Conservation (phyloP, 2,113 vertebrate species). For the Brienomyrus longianalis region DNA sequence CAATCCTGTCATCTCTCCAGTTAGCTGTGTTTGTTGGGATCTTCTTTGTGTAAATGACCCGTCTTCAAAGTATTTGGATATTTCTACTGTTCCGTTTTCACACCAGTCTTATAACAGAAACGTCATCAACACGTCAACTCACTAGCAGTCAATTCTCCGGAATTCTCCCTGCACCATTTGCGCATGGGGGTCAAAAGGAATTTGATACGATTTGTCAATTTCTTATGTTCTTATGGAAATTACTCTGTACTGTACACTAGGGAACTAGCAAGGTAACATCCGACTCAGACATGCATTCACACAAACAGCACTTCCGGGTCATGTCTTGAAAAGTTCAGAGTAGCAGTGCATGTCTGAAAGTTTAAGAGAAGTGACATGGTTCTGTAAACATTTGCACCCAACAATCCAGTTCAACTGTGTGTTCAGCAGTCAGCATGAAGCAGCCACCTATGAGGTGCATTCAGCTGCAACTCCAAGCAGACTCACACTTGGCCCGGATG, state of each 20-base stretch:
- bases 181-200: background rate
- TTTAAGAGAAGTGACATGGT: background rate
- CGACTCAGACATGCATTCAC: background rate
- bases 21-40: background rate
- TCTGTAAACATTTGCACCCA: background rate
- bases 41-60: background rate
- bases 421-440: background rate
- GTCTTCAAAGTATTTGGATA: background rate
- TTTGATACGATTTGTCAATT: too few relatives aligned
- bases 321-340: background rate
- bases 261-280: background rate
- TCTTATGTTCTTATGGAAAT: background rate
- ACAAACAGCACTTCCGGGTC: background rate
- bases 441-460: background rate
- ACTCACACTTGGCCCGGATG: too few relatives aligned
- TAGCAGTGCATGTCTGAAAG: background rate
- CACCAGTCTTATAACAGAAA: too few relatives aligned
- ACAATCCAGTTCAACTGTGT: background rate
- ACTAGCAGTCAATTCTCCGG: background rate
- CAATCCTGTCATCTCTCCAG: background rate
- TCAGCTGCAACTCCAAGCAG: too few relatives aligned
- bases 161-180: background rate
- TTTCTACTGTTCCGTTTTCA: too few relatives aligned
- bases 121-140: background rate
- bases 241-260: background rate